Base-by-base conservation (phyloP, 2,888 invertebrate genomes). In the Lucinisca nassula region DNA sequence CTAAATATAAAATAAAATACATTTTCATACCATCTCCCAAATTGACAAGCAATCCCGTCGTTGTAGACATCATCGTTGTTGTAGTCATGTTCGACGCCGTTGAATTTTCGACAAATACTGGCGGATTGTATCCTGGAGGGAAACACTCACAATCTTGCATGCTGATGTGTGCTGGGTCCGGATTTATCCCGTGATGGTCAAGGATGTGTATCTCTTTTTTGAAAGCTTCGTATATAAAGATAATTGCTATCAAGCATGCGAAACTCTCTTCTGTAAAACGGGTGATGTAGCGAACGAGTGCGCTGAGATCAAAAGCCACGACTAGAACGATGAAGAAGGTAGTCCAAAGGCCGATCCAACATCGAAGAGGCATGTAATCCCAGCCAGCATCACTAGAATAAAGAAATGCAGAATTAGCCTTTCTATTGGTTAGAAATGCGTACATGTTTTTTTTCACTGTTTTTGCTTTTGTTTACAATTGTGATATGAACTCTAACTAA, bases 261-360 rank as follows among this genome's bases (percentile, higher is more conserved):
- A 99, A 99, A 96, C 99, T 99, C 96, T 99, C 99, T 96, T 99
- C 99, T 0, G 99, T 99, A 96, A 99, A 99, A 91, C 99, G 97
- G 17, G 99, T 99, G 93, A 99, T 99, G 96, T 99, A 99, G 96
- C 99, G 99, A 32, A 99, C 99, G 82, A 99, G 97, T 70, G 99
- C 99, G 96, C 99, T 99, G 10, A 99, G 98, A 97, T 99, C 99
- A 55, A 99, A 97, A 0, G 99, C 99, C 45, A 99, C 99, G 92
- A 99, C 97, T 76, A 98, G 97, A 75, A 99, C 90, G 87, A 99
- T 97, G 95, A 99, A 98, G 24, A 98, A 93, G 0, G 98, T 97
- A 49, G 98, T 98, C 99, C 99, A 99, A 17, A 99, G 97, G 37
- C 99, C 99, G 91, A 99, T 98, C 98, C 99, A 99, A 95, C 99